These are phyloP conservation scores for Meloidogyne chitwoodi DNA, from an alignment of 1,140 invertebrate species.

Conservation along the genomic window DNA sequence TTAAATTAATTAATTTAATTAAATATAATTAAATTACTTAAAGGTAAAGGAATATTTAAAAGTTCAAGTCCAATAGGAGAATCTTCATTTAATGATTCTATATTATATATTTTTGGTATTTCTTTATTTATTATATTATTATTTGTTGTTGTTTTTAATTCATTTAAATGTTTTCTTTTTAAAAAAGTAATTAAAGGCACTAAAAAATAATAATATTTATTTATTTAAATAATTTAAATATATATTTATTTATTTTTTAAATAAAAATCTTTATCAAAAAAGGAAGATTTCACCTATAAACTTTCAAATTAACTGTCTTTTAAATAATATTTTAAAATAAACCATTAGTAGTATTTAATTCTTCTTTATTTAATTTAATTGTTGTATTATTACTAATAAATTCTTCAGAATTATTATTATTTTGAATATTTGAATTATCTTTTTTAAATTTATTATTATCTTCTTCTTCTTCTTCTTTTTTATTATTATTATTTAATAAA, in stretches of 20 bases:
- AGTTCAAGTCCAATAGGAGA: slow-evolving; percentile 6
- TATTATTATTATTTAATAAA: not conserved
- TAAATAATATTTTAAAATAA: too few relatives aligned
- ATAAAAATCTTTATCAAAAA: too few relatives aligned
- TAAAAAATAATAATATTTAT: not conserved
- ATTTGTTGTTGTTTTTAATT: not conserved
- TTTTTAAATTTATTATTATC: not conserved
- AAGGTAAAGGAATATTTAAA: not conserved
- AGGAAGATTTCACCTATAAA: too few relatives aligned
- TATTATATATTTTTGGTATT: not conserved
- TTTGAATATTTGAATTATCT: too few relatives aligned
- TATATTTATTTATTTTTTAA: too few relatives aligned
- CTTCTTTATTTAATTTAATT: too few relatives aligned
- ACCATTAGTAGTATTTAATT: too few relatives aligned
- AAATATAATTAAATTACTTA: not conserved
- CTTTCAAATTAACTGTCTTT: too few relatives aligned
- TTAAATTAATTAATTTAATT: not conserved
- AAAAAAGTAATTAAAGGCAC: not conserved
- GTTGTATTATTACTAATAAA: too few relatives aligned
- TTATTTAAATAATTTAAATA: too few relatives aligned
- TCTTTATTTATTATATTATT: not conserved
- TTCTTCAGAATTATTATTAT: too few relatives aligned
- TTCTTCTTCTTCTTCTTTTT: too few relatives aligned
- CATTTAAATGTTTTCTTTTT: not conserved
- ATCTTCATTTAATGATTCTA: slow-evolving; percentile 7